Evolutionary conservation across 2,888 invertebrate species (phyloP), one percentile per base, ranked within the genome.

Genomic region (Eurois occulta): DNA sequence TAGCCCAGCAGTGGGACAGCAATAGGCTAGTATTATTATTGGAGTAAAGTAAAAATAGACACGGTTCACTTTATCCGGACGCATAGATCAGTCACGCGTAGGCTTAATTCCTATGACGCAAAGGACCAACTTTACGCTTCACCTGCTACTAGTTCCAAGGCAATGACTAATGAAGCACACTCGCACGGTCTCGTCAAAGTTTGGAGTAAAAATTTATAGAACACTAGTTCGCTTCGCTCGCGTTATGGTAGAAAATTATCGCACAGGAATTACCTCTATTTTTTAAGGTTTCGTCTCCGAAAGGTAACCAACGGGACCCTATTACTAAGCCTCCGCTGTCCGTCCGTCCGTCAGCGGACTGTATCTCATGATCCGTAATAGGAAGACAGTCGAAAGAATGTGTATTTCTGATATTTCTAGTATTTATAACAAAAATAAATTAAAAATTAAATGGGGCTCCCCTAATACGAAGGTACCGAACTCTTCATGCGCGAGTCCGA

Each of bases 161-260:
- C 84, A 88, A 90, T 89, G 90, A 90, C 87, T 90, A 91, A 91
- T 90, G 90, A 87, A 85, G 52, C 85, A 87, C 77, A 86, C 80
- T 82, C 74, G 58, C 84, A 87, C 86, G 86, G 58, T 60, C 8
- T 80, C 81, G 66, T 55, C 65, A 71, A 83, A 87, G 75, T 70
- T 87, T 78, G 62, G 69, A 75, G 78, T 75, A 68, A 80, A 81
- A 85, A 85, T 83, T 80, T 87, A 78, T 80, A 70, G 73, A 70
- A 78, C 60, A 64, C 24, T 24, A 28, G 28, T n/a, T n/a, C 55
- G n/a, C 13, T 55, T n/a, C 5, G n/a, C n/a, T 13, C n/a, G 55
- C n/a, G 1, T 13, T 55, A 13, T 55, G 13, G 55, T n/a, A 13
- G 13, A 0, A n/a, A 55, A n/a, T 55, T n/a, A 55, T 55, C 55